A percentile compares a stretch with the other conserved stretches of the same genome.
Evolutionary conservation across 1,140 invertebrate species (phyloP).

Genomic region (Meloidogyne floridensis): DNA sequence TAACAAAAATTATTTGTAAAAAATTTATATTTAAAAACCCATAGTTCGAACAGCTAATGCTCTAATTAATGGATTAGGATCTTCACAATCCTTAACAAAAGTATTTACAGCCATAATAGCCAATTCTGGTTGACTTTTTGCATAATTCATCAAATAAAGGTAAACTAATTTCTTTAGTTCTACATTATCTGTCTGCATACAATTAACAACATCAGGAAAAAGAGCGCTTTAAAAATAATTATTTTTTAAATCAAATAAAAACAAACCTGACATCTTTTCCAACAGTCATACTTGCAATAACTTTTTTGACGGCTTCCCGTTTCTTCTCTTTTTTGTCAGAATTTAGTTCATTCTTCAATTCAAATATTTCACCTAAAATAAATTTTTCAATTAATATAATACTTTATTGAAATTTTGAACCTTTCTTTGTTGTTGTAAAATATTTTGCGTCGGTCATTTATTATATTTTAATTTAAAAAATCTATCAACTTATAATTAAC

Average conservation of each 20-base stretch:
- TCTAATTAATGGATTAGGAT: constrained; percentile 96
- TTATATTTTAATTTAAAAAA: background rate
- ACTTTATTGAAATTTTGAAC: constrained; percentile 57
- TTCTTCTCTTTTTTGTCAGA: constrained; percentile 99
- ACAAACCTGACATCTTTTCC: constrained; percentile 76
- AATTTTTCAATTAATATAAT: background rate
- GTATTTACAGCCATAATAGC: constrained; percentile 99
- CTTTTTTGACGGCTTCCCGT: constrained; percentile 99
- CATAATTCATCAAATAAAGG: constrained; percentile 99
- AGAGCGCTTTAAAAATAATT: constrained; percentile 73
- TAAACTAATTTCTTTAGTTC: constrained; percentile 99
- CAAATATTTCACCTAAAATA: constrained; percentile 83
- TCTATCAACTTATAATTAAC: too few relatives aligned
- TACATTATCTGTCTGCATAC: constrained; percentile 99
- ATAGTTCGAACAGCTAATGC: constrained; percentile 97
- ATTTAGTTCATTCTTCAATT: constrained; percentile 96
- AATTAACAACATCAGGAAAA: constrained; percentile 99
- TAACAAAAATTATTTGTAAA: background rate
- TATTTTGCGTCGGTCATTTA: constrained; percentile 98
- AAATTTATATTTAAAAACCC: constrained; percentile 71
- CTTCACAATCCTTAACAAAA: constrained; percentile 99
- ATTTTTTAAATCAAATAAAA: background rate
- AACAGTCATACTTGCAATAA: constrained; percentile 99
- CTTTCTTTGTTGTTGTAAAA: constrained; percentile 99
- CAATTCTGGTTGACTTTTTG: constrained; percentile 99